Base-by-base conservation (phyloP, 2,888 invertebrate genomes). In the Drosophila differens region DNA sequence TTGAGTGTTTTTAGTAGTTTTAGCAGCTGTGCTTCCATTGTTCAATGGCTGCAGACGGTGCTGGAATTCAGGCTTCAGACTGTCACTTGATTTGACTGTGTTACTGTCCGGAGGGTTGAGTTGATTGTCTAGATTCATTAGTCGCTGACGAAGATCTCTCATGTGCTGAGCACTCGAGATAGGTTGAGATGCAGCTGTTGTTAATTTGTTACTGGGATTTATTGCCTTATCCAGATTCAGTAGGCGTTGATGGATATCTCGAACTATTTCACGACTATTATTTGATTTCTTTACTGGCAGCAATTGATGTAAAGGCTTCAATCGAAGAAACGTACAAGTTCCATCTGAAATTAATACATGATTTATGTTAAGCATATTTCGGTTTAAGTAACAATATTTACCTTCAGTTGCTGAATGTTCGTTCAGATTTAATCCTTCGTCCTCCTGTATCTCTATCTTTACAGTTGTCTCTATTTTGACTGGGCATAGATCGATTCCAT, bases 81-180 rank as follows among this genome's bases (percentile, higher is more conserved):
- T 4, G n/a, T 3, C 33, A 37, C 25, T 33, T 32, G 57, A 53
- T 22, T 32, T 51, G 32, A 5, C 14, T 12, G 51, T 33, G 0
- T 25, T 58, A 10, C 6, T 28, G 1, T 14, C 32, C 12, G 12
- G 44, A 2, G 44, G 44, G 1, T n/a, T 44, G 10, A 5, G n/a
- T 7, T 19, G 28, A 10, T 37, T 25, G 2, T 63, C 74, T 14
- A 74, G 35, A 4, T 74, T 74, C 39, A 70, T 69, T 0, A 74
- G 63, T 35, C 70, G 74, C 44, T 63, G 62, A 1, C 76, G 76
- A 14, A 74, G 49, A 6, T 74, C 55, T 0, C 51, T 59, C 76
- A 74, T 76, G 1, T 37, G 75, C 12, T 74, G 33, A 7, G 62
- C 25, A 39, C 12, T 54, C 2, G 39, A 32, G 22, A 22, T 22